Conservation (phyloP, 2,797 vertebrate species). For the Clarias pachynema region DNA sequence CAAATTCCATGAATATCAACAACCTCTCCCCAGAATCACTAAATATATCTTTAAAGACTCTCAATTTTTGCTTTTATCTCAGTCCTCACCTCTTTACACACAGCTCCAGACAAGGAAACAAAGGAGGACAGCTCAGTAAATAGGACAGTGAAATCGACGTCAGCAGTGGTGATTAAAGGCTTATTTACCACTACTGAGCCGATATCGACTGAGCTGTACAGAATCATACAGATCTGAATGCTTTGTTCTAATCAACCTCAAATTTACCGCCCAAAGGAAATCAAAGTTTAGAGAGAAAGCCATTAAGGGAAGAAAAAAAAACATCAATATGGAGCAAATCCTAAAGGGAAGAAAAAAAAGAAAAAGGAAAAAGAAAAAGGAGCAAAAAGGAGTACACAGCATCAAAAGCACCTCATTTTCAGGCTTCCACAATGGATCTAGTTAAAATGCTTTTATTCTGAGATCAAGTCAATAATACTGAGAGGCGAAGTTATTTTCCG, state of each 20-base stretch:
- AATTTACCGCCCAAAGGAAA: slow-evolving; percentile 51
- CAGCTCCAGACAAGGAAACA: not conserved
- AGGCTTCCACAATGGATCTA: not conserved
- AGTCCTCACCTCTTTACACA: not conserved
- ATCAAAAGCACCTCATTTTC: not conserved
- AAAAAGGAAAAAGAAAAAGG: no score
- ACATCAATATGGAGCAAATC: slow-evolving; percentile 41
- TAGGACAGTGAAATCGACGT: slow-evolving; percentile 42
- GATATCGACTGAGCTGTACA: slow-evolving; percentile 47
- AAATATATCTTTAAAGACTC: not conserved
- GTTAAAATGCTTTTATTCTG: not conserved
- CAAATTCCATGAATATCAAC: no score
- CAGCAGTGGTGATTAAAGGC: slow-evolving; percentile 57
- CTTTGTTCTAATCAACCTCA: slow-evolving; percentile 35
- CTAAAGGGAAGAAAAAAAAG: not conserved
- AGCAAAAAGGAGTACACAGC: no score
- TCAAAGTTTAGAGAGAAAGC: slow-evolving; percentile 41
- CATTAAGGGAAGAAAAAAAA: slow-evolving; percentile 44
- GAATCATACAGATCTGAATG: slow-evolving; percentile 35
- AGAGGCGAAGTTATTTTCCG: slow-evolving; percentile 15
- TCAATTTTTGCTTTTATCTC: not conserved
- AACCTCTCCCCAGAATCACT: no score
- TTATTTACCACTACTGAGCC: slow-evolving; percentile 51
- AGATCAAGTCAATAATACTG: not conserved
- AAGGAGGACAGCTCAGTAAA: slow-evolving; percentile 34